Evolutionary conservation across 2,888 invertebrate genomes (phyloP), one percentile per base, ranked within the genome.

Genomic region (Antheraea yamamai): DNA sequence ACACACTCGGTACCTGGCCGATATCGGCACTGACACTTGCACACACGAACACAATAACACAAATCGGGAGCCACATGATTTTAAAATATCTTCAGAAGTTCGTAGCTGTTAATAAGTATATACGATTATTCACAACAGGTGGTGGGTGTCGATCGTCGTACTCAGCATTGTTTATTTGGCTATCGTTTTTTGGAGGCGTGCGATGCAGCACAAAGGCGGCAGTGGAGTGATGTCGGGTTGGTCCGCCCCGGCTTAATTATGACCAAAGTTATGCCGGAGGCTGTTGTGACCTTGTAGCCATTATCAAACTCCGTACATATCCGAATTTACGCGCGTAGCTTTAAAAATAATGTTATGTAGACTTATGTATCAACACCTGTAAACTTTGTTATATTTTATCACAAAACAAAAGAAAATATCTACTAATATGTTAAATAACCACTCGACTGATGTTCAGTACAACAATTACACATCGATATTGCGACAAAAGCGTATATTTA

Each of bases 241-340:
- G 72, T 74, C 76, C 51, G 74, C 64, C 64, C 74, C 71, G 74
- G 58, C 76, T 74, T 66, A 74, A 68, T 70, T 64, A 20, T 71
- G 72, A 70, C 52, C 78, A 75, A 83, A 80, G 81, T 79, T 80
- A 78, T 78, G 80, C 80, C 81, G 87, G 89, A 91, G 92, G 91
- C 92, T 93, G 92, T 86, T 88, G 81, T 82, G 91, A 86, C 92
- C 92, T 92, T 92, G 89, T 90, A 83, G 73, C 79, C 78, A 81
- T 75, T 76, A 47, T 76, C 35, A 51, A n/a, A 70, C 1, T 70
- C 20, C 35, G 68, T 30, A 68, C 20, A 66, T 30, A 68, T 20
- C 20, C 20, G n/a, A 68, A 35, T 30, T 68, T 68, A 26, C 23
- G 26, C 26, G 26, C 64, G 26, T 14, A 10, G 8, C 1, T 64